Evolutionary conservation across 2,113 vertebrate genomes (phyloP).

Genomic region (Nibea coibor): DNA sequence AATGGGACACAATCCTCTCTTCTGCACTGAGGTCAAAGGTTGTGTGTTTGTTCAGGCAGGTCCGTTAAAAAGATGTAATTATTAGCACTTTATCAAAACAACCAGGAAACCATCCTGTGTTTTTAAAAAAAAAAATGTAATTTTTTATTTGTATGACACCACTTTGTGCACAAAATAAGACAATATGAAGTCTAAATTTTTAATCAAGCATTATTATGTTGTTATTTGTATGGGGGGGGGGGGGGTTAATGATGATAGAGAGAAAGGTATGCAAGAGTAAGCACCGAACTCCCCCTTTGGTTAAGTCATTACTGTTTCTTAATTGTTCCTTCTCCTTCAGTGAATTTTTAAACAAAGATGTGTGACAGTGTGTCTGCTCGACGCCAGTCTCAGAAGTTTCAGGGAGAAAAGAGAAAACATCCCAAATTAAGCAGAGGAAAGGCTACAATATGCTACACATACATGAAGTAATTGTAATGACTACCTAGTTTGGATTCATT

Average conservation of each 20-base stretch:
- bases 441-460: constrained; percentile 24
- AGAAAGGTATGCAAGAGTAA: constrained; percentile 49
- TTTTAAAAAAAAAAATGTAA: too few species aligned
- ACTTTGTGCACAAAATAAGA: constrained; percentile 42
- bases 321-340: constrained; percentile 71
- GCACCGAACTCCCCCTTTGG: constrained; percentile 36
- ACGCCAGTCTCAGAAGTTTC: constrained; percentile 51
- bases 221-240: constrained; percentile 19
- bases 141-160: constrained; percentile 45
- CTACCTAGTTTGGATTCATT: constrained; percentile 15
- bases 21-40: constrained; percentile 63
- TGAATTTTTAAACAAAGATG: constrained; percentile 53
- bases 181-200: constrained; percentile 24
- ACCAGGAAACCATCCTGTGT: constrained; percentile 16
- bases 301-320: constrained; percentile 66
- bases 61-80: constrained; percentile 70
- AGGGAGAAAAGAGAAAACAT: constrained; percentile 11
- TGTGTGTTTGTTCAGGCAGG: constrained; percentile 78
- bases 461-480: background rate
- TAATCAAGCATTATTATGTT: constrained; percentile 23
- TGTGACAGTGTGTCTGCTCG: constrained; percentile 55
- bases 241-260: constrained; percentile 56
- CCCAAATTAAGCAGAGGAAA: constrained; percentile 36
- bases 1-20: constrained; percentile 66
- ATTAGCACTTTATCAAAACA: constrained; percentile 76